Evolutionary conservation across 2,888 invertebrate genomes (phyloP), one percentile per base, ranked within the genome.

Genomic region (Ceramica pisi): DNA sequence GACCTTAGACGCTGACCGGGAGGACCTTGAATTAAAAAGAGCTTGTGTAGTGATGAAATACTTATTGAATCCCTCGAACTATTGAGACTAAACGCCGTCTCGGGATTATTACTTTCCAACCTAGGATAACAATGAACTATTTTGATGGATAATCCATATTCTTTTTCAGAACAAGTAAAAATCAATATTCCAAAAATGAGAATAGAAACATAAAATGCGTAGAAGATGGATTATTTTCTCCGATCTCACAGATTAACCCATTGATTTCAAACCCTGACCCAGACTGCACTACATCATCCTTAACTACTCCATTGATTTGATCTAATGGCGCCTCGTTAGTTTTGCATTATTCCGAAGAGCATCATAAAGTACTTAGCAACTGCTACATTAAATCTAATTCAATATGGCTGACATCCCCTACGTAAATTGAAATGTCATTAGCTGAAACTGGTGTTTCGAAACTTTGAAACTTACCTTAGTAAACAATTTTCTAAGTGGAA

Each of bases 281-380:
- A 35, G 19, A 14, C 23, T 44, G 6, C 44, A 50, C 56, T 50
- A 57, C 50, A 21, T 63, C 51, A 53, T 21, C 23, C 12, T 7
- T 50, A 76, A 74, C 35, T 74, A 48, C 56, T 21, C 2, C 31
- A 51, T 57, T 74, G 61, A 74, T 76, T 53, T 62, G 23, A 59
- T 50, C 44, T 48, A 80, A 67, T 55, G 46, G 26, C 10, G 55
- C 46, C 51, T 80, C 76, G 67, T 77, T 75, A 80, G 51, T 55
- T 61, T 76, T 61, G n/a, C 64, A 71, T 56, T 71, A 74, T 60
- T 44, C 65, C 60, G 41, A 48, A 67, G 73, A 73, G 41, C 73
- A 65, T 53, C 55, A 44, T 71, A 71, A 74, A 75, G 44, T 41
- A 59, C 59, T 81, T 68, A 65, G 26, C 46, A 73, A 79, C 71